Evolutionary conservation across 1,140 invertebrate species (phyloP).

Genomic region (Magallana gigas): DNA sequence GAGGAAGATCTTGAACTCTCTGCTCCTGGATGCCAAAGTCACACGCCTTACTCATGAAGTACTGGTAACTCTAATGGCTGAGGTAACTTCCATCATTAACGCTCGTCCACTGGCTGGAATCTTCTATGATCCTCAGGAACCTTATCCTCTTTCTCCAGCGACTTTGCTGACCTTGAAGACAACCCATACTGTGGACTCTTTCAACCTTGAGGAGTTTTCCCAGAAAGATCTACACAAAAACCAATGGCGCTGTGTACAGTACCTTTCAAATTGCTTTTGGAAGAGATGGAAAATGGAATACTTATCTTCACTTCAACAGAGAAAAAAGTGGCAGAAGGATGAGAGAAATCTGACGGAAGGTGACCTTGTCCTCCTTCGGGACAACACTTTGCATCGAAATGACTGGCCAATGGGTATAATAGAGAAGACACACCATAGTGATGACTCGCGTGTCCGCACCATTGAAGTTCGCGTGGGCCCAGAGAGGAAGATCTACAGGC

Average conservation of each 20-base stretch:
- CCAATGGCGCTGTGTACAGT: conserved; percentile 22
- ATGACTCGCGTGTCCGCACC: conserved; percentile 10
- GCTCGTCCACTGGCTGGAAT: too few species aligned
- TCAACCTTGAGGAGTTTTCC: neutral
- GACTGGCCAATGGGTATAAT: conserved; percentile 39
- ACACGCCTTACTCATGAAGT: too few species aligned
- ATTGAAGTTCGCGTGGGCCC: neutral
- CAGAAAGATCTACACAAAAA: neutral
- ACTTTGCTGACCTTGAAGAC: conserved; percentile 10
- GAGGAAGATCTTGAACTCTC: too few species aligned
- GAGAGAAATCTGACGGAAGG: neutral
- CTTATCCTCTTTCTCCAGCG: too few species aligned
- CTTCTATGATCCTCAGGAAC: too few species aligned
- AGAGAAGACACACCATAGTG: neutral
- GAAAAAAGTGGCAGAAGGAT: neutral
- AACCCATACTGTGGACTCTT: neutral
- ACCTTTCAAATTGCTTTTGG: conserved; percentile 40
- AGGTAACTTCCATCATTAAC: too few species aligned
- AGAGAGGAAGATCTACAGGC: too few species aligned
- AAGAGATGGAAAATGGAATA: conserved; percentile 42
- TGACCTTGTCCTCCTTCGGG: conserved; percentile 30
- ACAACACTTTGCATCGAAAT: neutral
- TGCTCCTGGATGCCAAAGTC: too few species aligned
- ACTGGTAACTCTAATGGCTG: too few species aligned
- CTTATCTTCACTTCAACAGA: conserved; percentile 27